A percentile compares a stretch with the other conserved stretches of the same genome.
These are phyloP conservation scores for Paratilapia polleni DNA, from an alignment of 2,113 vertebrate genomes.

Conservation along the genomic window DNA sequence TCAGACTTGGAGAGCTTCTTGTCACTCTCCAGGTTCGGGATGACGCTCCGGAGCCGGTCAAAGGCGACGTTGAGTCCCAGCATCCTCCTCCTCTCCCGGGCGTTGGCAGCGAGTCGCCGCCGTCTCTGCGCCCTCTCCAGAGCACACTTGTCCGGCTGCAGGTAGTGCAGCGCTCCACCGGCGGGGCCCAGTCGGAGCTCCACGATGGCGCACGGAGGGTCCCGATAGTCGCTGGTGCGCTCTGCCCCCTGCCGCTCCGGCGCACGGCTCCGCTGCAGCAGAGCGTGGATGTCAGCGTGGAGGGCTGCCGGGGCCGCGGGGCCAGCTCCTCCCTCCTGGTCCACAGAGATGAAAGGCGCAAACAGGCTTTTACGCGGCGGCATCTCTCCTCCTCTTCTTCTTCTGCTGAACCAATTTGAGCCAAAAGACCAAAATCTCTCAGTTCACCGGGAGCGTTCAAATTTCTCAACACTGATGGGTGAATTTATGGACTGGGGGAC, in stretches of 20 bases:
- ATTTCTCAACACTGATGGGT: constrained; percentile 24
- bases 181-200: constrained; percentile 64
- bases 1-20: constrained; percentile 85
- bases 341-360: constrained; percentile 34
- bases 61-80: constrained; percentile 85
- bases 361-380: constrained; percentile 65
- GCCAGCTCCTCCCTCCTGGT: not conserved
- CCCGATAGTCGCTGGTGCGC: constrained; percentile 39
- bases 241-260: constrained; percentile 24
- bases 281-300: constrained; percentile 50
- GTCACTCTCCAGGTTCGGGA: constrained; percentile 81
- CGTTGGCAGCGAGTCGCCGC: constrained; percentile 84
- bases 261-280: constrained; percentile 46
- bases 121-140: constrained; percentile 74
- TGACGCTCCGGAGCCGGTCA: constrained; percentile 84
- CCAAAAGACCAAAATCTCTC: not conserved
- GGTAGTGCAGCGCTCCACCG: constrained; percentile 58
- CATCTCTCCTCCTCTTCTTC: constrained; percentile 42
- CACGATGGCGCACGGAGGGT: constrained; percentile 66
- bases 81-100: constrained; percentile 85
- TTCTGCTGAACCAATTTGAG: not conserved
- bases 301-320: constrained; percentile 29
- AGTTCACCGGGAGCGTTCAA: not conserved
- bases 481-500: constrained; percentile 61
- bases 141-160: constrained; percentile 59